phyloP scores from a whole-genome alignment of 2,888 invertebrate species.

The Lobophora halterata region DNA sequence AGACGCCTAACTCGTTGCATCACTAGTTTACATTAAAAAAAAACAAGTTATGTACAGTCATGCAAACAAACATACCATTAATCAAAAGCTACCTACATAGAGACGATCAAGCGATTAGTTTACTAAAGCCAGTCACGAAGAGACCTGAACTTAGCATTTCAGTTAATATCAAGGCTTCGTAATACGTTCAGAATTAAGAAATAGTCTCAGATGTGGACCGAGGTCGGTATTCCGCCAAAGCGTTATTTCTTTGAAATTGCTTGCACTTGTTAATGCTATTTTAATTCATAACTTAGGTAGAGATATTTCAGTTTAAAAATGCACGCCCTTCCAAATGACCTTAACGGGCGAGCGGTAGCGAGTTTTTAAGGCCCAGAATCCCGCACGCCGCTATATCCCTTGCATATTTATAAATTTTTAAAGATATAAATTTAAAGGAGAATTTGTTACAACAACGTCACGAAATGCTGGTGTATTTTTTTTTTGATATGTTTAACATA shows the following conservation, averaged over 20 bases:
- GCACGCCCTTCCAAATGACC: too few species aligned
- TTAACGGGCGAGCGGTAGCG: too few species aligned
- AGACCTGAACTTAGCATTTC: slow-evolving; percentile 45
- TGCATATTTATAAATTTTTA: too few species aligned
- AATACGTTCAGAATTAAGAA: slow-evolving; percentile 48
- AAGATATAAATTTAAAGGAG: too few species aligned
- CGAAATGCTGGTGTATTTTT: too few species aligned
- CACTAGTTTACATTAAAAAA: neutral
- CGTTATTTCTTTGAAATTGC: slow-evolving; percentile 33
- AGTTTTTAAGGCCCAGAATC: too few species aligned
- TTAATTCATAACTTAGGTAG: too few species aligned
- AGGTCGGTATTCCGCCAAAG: slow-evolving; percentile 45
- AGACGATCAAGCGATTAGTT: slow-evolving; percentile 10
- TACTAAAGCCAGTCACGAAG: slow-evolving; percentile 46
- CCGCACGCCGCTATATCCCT: too few species aligned
- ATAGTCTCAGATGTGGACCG: slow-evolving; percentile 48
- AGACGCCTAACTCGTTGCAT: too few species aligned
- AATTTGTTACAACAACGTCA: too few species aligned
- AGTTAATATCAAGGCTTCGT: slow-evolving; percentile 57
- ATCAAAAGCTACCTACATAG: slow-evolving; percentile 15
- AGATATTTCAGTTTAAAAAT: too few species aligned
- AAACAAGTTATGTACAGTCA: slow-evolving; percentile 7
- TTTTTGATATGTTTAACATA: too few species aligned
- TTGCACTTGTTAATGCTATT: slow-evolving; percentile 14
- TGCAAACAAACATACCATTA: slow-evolving; percentile 7